Conservation (phyloP, 1,140 invertebrate genomes). For the Wasmannia auropunctata region DNA sequence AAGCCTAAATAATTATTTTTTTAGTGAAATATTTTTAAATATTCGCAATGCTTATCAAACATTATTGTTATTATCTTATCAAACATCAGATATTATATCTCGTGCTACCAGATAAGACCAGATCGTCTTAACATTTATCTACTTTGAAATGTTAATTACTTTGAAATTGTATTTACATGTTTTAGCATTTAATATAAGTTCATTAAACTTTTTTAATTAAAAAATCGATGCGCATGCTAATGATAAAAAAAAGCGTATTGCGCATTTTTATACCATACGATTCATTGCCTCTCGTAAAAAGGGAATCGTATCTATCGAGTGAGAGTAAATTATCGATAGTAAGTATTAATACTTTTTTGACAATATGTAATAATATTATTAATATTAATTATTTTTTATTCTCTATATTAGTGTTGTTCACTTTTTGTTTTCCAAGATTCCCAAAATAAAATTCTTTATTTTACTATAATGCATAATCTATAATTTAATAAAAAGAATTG, state of each 20-base stretch:
- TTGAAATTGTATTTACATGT: neutral
- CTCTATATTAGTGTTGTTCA: neutral
- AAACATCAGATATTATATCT: slow-evolving; percentile 22
- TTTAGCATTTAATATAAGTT: neutral
- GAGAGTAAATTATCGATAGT: slow-evolving; percentile 30
- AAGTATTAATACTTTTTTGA: slow-evolving; percentile 2
- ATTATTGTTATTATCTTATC: neutral
- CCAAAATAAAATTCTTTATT: neutral
- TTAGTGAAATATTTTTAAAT: no score
- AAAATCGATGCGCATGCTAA: neutral
- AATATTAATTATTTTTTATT: neutral
- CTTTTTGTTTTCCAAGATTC: neutral
- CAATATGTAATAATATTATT: neutral
- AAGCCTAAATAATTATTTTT: no score
- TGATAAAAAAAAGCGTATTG: neutral
- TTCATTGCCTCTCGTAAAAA: neutral
- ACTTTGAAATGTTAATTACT: neutral
- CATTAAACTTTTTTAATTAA: neutral
- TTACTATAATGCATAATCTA: neutral
- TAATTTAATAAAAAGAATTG: neutral
- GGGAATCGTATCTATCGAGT: slow-evolving; percentile 16
- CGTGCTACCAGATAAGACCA: slow-evolving; percentile 4
- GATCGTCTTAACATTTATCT: neutral
- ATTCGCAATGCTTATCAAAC: neutral
- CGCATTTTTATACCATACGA: neutral